Evolutionary conservation across 1,140 invertebrate species (phyloP).

Genomic region (Leguminivora glycinivorella): DNA sequence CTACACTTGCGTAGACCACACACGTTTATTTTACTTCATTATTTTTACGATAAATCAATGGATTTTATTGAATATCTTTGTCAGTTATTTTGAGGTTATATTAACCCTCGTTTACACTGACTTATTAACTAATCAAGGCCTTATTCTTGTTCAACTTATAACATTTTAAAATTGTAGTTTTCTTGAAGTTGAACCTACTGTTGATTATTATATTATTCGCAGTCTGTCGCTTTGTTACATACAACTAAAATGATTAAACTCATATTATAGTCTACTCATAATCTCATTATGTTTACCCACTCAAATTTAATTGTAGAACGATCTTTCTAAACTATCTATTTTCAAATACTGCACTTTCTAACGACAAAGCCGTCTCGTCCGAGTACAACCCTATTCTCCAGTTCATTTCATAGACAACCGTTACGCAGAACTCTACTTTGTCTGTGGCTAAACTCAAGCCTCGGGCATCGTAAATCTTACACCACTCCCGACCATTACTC

Average conservation of each 20-base stretch:
- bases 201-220: neutral
- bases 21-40: neutral
- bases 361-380: too few relatives aligned
- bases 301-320: too few relatives aligned
- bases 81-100: neutral
- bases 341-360: too few relatives aligned
- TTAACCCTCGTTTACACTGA: neutral
- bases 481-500: conserved; percentile 5
- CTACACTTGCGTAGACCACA: too few relatives aligned
- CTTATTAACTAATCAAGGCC: neutral
- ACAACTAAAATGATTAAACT: too few relatives aligned
- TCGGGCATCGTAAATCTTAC: neutral
- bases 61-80: neutral
- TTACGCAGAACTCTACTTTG: neutral
- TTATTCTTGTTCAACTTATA: neutral
- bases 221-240: neutral
- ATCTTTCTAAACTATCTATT: too few relatives aligned
- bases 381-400: too few relatives aligned
- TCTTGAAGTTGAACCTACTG: neutral
- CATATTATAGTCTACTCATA: too few relatives aligned
- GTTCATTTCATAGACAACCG: neutral
- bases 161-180: neutral
- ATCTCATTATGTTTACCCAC: too few relatives aligned
- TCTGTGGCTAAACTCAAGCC: neutral
- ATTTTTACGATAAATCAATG: neutral